Evolutionary conservation across 1,140 invertebrate genomes (phyloP).

Genomic region (Pollicipes pollicipes): DNA sequence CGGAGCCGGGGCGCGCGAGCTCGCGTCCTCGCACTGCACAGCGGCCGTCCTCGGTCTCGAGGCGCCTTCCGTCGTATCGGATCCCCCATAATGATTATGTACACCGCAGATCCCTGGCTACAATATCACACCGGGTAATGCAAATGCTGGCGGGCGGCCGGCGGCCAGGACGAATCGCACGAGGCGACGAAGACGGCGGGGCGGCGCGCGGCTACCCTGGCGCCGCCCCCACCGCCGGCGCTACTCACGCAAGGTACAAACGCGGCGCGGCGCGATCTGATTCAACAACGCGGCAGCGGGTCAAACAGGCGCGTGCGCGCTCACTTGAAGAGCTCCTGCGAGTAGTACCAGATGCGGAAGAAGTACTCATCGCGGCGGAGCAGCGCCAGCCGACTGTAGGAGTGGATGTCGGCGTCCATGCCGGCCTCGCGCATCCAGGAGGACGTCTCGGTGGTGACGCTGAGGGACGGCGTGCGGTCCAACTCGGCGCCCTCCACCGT

Average conservation of each 20-base stretch:
- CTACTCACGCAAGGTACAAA: constrained; percentile 11
- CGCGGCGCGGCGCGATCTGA: constrained; percentile 6
- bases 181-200: too few relatives aligned
- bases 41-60: neutral
- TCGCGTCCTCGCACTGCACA: neutral
- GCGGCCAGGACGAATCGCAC: too few relatives aligned
- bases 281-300: constrained; percentile 8
- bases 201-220: too few relatives aligned
- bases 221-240: too few relatives aligned
- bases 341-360: constrained; percentile 75
- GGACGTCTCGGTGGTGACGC: constrained; percentile 64
- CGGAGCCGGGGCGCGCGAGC: too few relatives aligned
- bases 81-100: neutral
- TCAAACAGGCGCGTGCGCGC: constrained; percentile 7
- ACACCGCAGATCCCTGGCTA: neutral
- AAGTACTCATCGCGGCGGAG: constrained; percentile 77
- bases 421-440: constrained; percentile 77
- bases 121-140: neutral
- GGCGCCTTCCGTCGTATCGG: neutral
- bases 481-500: constrained; percentile 28
- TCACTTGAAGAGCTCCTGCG: constrained; percentile 60
- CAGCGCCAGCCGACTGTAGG: constrained; percentile 61
- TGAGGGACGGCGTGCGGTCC: constrained; percentile 43
- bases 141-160: too few relatives aligned
- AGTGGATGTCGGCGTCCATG: constrained; percentile 80